phyloP scores from a whole-genome alignment of 2,797 vertebrate species.

The Micromesistius poutassou region DNA sequence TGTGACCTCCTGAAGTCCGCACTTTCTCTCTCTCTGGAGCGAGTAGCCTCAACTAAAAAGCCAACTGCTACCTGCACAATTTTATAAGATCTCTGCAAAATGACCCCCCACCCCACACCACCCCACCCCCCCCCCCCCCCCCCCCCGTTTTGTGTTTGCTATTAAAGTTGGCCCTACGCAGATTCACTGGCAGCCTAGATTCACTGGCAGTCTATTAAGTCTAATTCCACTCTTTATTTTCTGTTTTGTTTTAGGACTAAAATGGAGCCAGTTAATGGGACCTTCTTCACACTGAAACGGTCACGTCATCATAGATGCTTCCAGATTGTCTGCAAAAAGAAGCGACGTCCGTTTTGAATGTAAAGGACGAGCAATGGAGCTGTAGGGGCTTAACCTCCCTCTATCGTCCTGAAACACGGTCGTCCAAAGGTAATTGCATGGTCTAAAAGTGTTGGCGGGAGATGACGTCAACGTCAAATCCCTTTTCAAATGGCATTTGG shows the following conservation, averaged over 20 bases:
- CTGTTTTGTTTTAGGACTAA: neutral
- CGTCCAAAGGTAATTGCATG: neutral
- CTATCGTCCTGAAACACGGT: neutral
- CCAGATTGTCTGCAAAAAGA: neutral
- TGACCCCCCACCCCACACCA: no score
- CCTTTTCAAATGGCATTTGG: neutral
- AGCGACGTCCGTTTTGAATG: neutral
- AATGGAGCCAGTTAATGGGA: neutral
- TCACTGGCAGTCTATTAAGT: neutral
- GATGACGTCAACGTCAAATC: neutral
- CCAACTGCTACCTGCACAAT: neutral
- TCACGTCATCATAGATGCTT: neutral
- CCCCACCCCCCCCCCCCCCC: no score
- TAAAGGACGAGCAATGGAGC: neutral
- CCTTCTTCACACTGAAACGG: neutral
- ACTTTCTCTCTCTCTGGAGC: neutral
- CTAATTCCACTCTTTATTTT: neutral
- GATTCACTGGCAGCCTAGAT: neutral
- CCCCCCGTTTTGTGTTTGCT: neutral
- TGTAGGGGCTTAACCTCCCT: neutral
- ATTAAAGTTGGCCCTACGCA: neutral
- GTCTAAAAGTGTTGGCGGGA: neutral
- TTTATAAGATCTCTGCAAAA: neutral
- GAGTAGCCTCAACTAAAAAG: neutral
- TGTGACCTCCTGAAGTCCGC: neutral